Percentiles rank a stretch among this genome's conserved stretches.
Evolutionary conservation across 2,797 vertebrate genomes (phyloP).

Genomic region (Eremophila alpestris): DNA sequence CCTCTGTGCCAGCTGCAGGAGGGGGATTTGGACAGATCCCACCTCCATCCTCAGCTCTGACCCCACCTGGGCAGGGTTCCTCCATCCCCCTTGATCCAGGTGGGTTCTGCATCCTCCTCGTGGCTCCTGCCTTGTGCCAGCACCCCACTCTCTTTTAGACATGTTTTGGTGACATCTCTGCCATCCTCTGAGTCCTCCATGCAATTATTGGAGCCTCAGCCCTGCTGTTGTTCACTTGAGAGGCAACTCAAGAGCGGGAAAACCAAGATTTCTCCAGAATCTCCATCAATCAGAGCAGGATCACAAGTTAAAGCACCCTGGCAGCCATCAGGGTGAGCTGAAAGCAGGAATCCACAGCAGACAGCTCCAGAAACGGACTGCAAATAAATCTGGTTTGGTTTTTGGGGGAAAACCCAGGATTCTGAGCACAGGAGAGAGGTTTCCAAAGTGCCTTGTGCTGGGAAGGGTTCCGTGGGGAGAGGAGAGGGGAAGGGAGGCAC

Average conservation of each 20-base stretch:
- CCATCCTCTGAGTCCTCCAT: fast-evolving
- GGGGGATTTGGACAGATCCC: background rate
- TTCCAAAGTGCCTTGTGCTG: background rate
- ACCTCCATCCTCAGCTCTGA: background rate
- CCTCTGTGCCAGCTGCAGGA: background rate
- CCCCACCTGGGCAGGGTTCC: background rate
- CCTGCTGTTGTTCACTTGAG: background rate
- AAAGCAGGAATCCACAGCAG: background rate
- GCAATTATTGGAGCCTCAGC: background rate
- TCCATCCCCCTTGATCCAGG: fast-evolving
- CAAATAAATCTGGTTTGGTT: background rate
- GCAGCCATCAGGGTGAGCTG: background rate
- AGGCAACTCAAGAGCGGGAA: background rate
- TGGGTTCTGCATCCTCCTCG: background rate
- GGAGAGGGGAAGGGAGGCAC: background rate
- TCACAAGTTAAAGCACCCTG: background rate
- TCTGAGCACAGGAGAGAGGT: background rate
- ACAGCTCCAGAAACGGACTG: background rate
- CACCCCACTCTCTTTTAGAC: fast-evolving
- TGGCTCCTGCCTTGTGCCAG: background rate
- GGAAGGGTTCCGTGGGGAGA: background rate
- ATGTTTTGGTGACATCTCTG: fast-evolving
- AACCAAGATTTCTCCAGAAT: background rate
- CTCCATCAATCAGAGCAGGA: background rate
- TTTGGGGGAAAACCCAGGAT: background rate